These are phyloP conservation scores for Enteromius trimaculatus DNA, from an alignment of 2,797 vertebrate species.

Conservation along the genomic window DNA sequence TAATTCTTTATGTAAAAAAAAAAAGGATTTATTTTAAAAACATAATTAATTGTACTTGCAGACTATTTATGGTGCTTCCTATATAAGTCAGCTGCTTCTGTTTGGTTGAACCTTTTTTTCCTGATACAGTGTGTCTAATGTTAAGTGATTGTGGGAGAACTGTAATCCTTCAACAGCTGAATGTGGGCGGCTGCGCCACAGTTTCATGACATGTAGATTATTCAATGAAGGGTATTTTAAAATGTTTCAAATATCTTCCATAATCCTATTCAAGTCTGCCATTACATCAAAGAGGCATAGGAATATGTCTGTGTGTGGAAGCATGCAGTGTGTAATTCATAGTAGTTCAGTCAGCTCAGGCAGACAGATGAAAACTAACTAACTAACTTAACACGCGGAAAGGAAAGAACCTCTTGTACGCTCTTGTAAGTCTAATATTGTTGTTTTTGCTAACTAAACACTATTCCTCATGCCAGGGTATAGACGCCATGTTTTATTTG, in stretches of 20 bases:
- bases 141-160: constrained; percentile 12
- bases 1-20: not conserved
- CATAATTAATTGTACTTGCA: not conserved
- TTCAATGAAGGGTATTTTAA: constrained; percentile 22
- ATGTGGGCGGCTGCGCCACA: not conserved
- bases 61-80: not conserved
- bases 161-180: constrained; percentile 36
- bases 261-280: constrained; percentile 36
- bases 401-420: constrained; percentile 21
- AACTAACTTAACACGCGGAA: constrained; percentile 65
- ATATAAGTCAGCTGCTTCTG: constrained; percentile 14
- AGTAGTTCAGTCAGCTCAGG: constrained; percentile 60
- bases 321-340: constrained; percentile 65
- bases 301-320: not conserved
- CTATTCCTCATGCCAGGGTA: not conserved
- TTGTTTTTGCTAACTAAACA: constrained; percentile 23
- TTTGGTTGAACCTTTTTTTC: not conserved
- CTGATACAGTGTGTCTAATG: constrained; percentile 18
- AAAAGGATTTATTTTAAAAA: not conserved
- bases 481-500: not conserved
- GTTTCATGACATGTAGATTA: not conserved
- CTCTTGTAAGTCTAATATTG: not conserved
- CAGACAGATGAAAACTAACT: constrained; percentile 71
- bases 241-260: constrained; percentile 35
- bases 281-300: constrained; percentile 24